These are phyloP conservation scores for Boleophthalmus pectinirostris DNA, from an alignment of 2,113 vertebrate species.

Conservation along the genomic window DNA sequence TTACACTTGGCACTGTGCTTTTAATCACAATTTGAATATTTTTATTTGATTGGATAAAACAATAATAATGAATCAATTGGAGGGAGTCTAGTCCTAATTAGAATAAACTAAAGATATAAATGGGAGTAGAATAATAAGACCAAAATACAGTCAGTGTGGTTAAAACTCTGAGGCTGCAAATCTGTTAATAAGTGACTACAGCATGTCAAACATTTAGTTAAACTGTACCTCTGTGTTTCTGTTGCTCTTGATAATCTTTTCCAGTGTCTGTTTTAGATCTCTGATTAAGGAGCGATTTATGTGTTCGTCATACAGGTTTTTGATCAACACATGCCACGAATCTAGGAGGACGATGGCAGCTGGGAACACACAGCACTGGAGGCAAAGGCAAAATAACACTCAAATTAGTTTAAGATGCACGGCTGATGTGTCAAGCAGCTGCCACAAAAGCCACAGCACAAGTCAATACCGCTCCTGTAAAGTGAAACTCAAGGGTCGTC, in stretches of 20 bases:
- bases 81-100: no score
- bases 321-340: slow-evolving; percentile 71
- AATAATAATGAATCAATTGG: no score
- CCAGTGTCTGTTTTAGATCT: slow-evolving; percentile 62
- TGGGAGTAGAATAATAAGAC: no score
- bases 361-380: slow-evolving; percentile 77
- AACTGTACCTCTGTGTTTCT: slow-evolving; percentile 49
- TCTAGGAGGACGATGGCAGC: slow-evolving; percentile 70
- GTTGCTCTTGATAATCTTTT: slow-evolving; percentile 58
- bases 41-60: no score
- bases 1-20: no score
- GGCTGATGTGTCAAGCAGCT: slow-evolving; percentile 16
- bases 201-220: neutral
- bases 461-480: neutral
- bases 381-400: slow-evolving; percentile 11
- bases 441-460: slow-evolving; percentile 21
- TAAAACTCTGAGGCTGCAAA: no score
- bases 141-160: no score
- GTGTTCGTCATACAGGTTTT: slow-evolving; percentile 70
- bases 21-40: no score
- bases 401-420: slow-evolving; percentile 17
- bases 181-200: neutral
- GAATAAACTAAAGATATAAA: no score
- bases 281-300: slow-evolving; percentile 62
- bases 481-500: neutral